phyloP scores from a whole-genome alignment of 2,797 vertebrate genomes.

The Enteromius radiatus region DNA sequence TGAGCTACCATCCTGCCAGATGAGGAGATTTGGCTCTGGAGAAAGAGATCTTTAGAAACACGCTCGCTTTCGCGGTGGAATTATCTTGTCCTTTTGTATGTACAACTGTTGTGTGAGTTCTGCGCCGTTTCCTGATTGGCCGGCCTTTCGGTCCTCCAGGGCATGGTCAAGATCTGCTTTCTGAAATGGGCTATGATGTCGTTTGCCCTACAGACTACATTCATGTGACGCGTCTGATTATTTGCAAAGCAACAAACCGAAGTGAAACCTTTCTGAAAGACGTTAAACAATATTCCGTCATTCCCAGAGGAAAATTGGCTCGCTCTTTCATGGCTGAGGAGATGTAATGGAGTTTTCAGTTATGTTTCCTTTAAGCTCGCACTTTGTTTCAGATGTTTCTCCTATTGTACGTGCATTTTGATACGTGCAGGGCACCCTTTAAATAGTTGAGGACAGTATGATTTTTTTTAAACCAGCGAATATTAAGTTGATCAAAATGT shows the following conservation, averaged over 20 bases:
- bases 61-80: conserved; percentile 27
- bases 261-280: conserved; percentile 41
- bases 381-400: conserved; percentile 16
- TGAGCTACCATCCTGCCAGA: conserved; percentile 54
- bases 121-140: conserved; percentile 11
- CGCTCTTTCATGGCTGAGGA: conserved; percentile 15
- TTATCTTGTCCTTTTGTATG: conserved; percentile 36
- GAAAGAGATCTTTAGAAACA: conserved; percentile 35
- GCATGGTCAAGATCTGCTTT: conserved; percentile 40
- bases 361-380: conserved; percentile 18
- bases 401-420: conserved; percentile 3
- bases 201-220: conserved; percentile 31
- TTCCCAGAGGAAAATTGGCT: conserved; percentile 15
- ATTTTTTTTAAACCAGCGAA: not conserved
- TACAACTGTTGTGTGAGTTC: conserved; percentile 31
- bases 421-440: not conserved
- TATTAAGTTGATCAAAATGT: not conserved
- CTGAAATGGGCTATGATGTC: conserved; percentile 14
- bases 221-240: conserved; percentile 23
- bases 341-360: conserved; percentile 20
- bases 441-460: not conserved
- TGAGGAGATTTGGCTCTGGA: conserved; percentile 51
- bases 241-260: conserved; percentile 21
- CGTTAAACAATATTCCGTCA: conserved; percentile 37
- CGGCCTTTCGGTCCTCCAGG: not conserved